phyloP scores from a whole-genome alignment of 2,113 vertebrate species.

The Numenius arquata region DNA sequence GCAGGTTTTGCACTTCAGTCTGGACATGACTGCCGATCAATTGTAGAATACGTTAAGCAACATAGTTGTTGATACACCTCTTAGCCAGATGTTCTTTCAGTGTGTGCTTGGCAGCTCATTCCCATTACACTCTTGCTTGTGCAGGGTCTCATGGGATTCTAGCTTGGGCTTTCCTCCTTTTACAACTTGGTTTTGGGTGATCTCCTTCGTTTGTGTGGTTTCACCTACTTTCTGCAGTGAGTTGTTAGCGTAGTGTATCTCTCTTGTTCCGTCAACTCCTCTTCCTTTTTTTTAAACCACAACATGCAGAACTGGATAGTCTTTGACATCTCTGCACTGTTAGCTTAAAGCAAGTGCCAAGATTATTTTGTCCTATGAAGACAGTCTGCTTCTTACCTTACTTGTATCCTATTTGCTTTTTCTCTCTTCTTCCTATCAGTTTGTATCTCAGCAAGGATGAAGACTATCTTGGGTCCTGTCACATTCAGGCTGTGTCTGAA shows the following conservation, averaged over 20 bases:
- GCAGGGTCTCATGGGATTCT: neutral
- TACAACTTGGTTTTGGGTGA: neutral
- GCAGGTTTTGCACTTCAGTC: neutral
- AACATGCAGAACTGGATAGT: neutral
- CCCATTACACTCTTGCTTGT: neutral
- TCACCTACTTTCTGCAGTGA: neutral
- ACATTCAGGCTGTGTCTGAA: neutral
- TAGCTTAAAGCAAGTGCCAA: neutral
- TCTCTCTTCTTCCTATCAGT: neutral
- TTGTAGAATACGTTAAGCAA: neutral
- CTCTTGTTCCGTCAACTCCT: neutral
- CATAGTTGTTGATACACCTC: neutral
- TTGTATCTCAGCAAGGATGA: neutral
- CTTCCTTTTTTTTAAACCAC: neutral
- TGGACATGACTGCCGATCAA: neutral
- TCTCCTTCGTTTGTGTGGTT: neutral
- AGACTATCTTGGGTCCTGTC: neutral
- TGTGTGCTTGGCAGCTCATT: neutral
- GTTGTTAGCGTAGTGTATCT: neutral
- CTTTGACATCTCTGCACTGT: neutral
- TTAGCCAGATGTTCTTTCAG: neutral
- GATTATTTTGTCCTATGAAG: neutral
- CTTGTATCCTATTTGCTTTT: neutral
- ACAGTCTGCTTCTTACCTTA: neutral
- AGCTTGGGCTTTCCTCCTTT: neutral